Evolutionary conservation across 2,888 invertebrate genomes (phyloP).

Genomic region (Apamea crenata): DNA sequence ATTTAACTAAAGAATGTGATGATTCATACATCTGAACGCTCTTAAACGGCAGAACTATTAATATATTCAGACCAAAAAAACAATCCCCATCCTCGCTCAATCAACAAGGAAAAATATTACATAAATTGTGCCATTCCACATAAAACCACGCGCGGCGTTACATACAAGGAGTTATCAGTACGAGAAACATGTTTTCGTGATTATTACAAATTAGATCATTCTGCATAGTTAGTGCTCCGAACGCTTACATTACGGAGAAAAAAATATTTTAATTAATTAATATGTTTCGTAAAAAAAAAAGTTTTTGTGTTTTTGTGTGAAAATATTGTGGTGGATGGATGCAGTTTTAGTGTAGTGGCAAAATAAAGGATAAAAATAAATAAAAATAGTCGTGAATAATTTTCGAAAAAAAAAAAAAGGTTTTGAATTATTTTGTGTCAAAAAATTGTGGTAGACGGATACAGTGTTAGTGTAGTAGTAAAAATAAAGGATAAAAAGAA

Average conservation of each 20-base stretch:
- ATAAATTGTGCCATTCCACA: slow-evolving; percentile 62
- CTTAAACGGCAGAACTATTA: background rate
- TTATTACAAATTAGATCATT: slow-evolving; percentile 76
- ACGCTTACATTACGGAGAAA: slow-evolving; percentile 1
- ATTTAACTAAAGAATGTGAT: background rate
- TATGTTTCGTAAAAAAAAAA: background rate
- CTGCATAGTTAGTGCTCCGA: slow-evolving; percentile 38
- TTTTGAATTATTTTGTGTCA: too few relatives aligned
- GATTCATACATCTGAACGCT: background rate
- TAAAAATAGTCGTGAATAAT: background rate
- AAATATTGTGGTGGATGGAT: background rate
- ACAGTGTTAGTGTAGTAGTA: background rate
- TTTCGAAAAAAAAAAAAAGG: too few relatives aligned
- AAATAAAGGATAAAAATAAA: background rate
- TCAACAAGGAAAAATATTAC: slow-evolving; percentile 9
- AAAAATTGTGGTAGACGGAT: background rate
- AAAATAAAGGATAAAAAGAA: too few relatives aligned
- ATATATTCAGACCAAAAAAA: background rate
- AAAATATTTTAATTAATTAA: background rate
- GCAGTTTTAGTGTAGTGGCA: background rate
- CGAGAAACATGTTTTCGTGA: slow-evolving; percentile 69
- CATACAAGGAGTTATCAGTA: slow-evolving; percentile 67
- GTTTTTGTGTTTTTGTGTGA: accelerated
- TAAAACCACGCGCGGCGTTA: slow-evolving; percentile 64
- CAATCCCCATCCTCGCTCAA: background rate